phyloP scores from a whole-genome alignment of 2,888 invertebrate genomes.

The Phasia obesa region DNA sequence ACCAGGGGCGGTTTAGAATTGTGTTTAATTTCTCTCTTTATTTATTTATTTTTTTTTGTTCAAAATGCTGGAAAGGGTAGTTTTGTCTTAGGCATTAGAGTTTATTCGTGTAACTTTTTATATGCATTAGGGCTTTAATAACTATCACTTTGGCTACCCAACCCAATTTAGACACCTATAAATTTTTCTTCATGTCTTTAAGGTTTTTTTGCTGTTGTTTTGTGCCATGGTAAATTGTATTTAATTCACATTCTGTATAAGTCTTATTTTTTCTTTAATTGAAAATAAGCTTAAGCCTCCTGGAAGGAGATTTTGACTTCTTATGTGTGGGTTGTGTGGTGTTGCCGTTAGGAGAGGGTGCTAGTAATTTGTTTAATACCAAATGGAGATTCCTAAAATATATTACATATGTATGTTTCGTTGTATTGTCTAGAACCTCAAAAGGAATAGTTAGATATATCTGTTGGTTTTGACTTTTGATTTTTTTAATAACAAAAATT shows the following conservation, averaged over 20 bases:
- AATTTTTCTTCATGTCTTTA: constrained; percentile 36
- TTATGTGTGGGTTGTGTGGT: not conserved
- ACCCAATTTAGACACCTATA: constrained; percentile 18
- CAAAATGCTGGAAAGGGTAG: constrained; percentile 39
- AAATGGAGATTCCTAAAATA: constrained; percentile 57
- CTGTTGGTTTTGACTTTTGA: not conserved
- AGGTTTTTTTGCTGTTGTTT: not conserved
- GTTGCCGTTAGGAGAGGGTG: constrained; percentile 50
- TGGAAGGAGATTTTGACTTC: constrained; percentile 17
- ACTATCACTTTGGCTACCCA: constrained; percentile 21
- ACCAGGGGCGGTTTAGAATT: constrained; percentile 43
- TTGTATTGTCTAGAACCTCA: not conserved
- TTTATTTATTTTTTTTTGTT: too few relatives aligned
- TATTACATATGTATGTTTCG: constrained; percentile 36
- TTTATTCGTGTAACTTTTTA: constrained; percentile 45
- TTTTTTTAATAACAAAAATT: constrained; percentile 22
- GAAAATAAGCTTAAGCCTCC: constrained; percentile 26
- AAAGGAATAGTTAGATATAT: not conserved
- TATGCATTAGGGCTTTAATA: constrained; percentile 58
- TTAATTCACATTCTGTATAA: constrained; percentile 22
- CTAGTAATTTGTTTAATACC: constrained; percentile 59
- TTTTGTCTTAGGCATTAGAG: constrained; percentile 11
- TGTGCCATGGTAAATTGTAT: not conserved
- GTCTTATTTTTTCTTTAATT: constrained; percentile 6
- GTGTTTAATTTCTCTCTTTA: constrained; percentile 45